Base-by-base conservation (phyloP, 2,888 invertebrate species). In the Dioctria rufipes region DNA sequence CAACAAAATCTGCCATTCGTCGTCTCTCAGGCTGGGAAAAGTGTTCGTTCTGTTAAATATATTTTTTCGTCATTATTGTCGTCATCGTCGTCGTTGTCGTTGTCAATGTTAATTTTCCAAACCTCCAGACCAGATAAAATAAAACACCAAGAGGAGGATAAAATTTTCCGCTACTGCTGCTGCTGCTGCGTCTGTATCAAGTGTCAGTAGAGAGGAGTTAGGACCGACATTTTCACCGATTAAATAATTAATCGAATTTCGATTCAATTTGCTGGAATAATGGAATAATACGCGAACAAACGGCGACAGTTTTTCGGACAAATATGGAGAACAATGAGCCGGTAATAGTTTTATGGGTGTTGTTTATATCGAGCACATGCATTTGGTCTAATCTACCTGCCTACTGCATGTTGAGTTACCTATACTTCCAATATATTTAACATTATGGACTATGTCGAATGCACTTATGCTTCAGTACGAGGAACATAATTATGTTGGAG, bases 161-260 rank as follows among this genome's bases (percentile, higher is more conserved):
- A 61, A 61, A 39, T 61, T 25, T 61, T 25, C 5, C 25, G 11
- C 61, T 61, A 11, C 2, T 61, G 61, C 25, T 5, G 61, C 25
- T 25, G 25, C 25, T 25, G 25, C 25, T 25, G 25, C 25, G 25
- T 25, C 25, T 25, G 25, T 61, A 61, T 61, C 61, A 61, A 25
- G 39, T 39, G 61, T 11, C 61, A 61, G 37, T 25, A 25, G 25
- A 61, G 25, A 8, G 61, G 39, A 61, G 39, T 61, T 61, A 61
- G 61, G 61, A 25, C 3, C 39, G 61, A 67, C n/a, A 67, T 67
- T 78, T 78, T 81, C 51, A 49, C 25, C 65, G 80, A 80, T 82
- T 81, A 80, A 82, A 82, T 80, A 82, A 82, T 82, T 82, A 81
- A 82, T 82, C 65, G 82, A 82, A 78, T 80, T 80, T 82, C 82